Conservation (phyloP, 2,797 vertebrate genomes). For the Toxotes lorentzi region DNA sequence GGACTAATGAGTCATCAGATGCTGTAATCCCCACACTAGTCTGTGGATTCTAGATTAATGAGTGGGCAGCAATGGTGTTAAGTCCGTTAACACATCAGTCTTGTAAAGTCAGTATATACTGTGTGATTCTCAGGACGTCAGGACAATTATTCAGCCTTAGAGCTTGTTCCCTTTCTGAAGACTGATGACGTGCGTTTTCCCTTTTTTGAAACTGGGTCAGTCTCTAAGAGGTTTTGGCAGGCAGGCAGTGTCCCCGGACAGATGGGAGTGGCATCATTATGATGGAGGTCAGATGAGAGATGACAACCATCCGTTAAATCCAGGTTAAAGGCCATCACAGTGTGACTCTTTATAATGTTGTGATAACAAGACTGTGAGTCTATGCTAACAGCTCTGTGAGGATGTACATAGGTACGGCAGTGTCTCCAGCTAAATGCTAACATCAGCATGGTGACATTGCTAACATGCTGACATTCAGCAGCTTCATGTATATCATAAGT, state of each 20-base stretch:
- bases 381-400: background rate
- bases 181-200: conserved; percentile 29
- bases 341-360: background rate
- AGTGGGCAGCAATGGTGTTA: conserved; percentile 21
- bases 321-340: background rate
- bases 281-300: conserved; percentile 34
- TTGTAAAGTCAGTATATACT: background rate
- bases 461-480: background rate
- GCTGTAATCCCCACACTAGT: conserved; percentile 48
- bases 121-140: background rate
- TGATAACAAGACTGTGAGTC: background rate
- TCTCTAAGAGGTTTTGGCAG: conserved; percentile 60
- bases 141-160: conserved; percentile 8
- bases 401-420: background rate
- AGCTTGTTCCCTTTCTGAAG: conserved; percentile 30
- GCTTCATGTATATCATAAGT: background rate
- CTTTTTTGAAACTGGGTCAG: conserved; percentile 75
- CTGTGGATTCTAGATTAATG: conserved; percentile 43
- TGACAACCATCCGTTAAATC: conserved; percentile 6
- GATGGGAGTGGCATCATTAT: conserved; percentile 58
- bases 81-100: conserved; percentile 3
- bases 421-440: background rate
- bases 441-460: background rate
- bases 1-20: conserved; percentile 53
- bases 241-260: conserved; percentile 57